Conservation (phyloP, 2,797 vertebrate species). For the Poecilia gillii region DNA sequence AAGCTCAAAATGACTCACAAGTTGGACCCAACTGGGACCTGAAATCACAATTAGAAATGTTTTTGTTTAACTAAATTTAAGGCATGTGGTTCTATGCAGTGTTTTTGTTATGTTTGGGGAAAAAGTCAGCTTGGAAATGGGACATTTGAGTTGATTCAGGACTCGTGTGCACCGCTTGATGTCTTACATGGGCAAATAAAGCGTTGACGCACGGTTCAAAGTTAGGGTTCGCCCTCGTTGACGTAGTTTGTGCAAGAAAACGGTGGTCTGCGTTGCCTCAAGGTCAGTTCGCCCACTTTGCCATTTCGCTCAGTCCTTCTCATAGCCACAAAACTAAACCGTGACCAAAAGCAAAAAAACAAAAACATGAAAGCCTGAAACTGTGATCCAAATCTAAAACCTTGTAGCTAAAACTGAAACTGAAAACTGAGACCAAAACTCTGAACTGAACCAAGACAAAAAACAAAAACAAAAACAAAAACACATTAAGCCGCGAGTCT, state of each 20-base stretch:
- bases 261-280: neutral
- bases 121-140: neutral
- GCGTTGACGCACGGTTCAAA: neutral
- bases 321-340: neutral
- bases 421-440: neutral
- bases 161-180: neutral
- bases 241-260: neutral
- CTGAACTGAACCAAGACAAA: neutral
- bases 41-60: slow-evolving; percentile 7
- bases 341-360: neutral
- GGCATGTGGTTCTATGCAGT: neutral
- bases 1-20: slow-evolving; percentile 19
- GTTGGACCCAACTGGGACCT: slow-evolving; percentile 11
- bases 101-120: neutral
- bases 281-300: neutral
- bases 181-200: neutral
- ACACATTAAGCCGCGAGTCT: neutral
- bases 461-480: no score
- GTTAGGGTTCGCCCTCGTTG: neutral
- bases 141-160: neutral
- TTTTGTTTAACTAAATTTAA: slow-evolving; percentile 15
- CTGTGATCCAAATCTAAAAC: neutral
- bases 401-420: neutral
- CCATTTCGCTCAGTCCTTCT: neutral
- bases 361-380: neutral